These are phyloP conservation scores for Daboia siamensis DNA, from an alignment of 2,113 vertebrate species.

Conservation along the genomic window DNA sequence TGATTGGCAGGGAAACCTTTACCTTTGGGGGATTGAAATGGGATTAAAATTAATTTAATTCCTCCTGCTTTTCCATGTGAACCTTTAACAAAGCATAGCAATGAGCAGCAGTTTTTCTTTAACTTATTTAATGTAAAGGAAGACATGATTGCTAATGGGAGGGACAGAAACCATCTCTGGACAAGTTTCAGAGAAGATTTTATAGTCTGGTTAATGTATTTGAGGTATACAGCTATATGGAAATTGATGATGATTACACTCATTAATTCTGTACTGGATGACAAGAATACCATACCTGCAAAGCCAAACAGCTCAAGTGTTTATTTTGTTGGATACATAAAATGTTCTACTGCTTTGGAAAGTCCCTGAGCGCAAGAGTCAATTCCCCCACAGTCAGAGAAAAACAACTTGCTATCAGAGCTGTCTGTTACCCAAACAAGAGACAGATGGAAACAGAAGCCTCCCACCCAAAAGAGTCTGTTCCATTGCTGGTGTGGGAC, in stretches of 20 bases:
- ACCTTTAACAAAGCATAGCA: background rate
- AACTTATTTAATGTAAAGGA: background rate
- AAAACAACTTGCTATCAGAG: background rate
- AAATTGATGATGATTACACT: background rate
- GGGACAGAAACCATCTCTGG: background rate
- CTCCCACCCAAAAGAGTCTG: background rate
- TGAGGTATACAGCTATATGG: background rate
- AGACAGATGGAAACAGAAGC: background rate
- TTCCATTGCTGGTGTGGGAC: background rate
- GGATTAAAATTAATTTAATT: background rate
- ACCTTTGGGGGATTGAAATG: background rate
- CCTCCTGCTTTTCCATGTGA: background rate
- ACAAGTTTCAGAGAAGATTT: background rate
- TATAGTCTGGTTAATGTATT: background rate
- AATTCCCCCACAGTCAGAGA: background rate
- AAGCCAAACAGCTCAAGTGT: background rate
- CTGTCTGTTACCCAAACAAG: background rate
- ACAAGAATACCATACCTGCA: background rate
- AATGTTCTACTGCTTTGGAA: background rate
- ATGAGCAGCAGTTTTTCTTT: background rate
- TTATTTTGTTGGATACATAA: background rate
- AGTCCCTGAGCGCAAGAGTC: background rate
- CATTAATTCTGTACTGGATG: background rate
- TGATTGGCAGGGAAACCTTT: background rate
- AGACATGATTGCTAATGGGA: background rate